Evolutionary conservation across 2,797 vertebrate genomes (phyloP).

Genomic region (Tapera naevia): DNA sequence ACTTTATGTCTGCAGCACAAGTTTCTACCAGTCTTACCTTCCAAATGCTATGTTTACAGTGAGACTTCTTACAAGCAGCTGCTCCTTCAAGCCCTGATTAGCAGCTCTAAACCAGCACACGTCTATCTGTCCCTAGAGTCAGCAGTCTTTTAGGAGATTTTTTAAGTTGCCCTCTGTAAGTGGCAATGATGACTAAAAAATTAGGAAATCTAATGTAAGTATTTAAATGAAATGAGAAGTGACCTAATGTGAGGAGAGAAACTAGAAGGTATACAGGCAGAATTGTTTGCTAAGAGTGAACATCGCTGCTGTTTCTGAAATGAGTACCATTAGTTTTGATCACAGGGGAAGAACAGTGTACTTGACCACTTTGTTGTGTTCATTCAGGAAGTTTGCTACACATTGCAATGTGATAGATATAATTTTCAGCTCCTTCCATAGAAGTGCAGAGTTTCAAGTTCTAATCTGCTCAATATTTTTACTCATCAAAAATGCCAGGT

Average conservation of each 20-base stretch:
- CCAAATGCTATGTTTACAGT: neutral
- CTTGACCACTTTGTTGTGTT: neutral
- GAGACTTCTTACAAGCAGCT: neutral
- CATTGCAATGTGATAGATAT: neutral
- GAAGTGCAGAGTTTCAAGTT: neutral
- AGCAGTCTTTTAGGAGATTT: neutral
- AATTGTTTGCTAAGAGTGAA: neutral
- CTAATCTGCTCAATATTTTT: neutral
- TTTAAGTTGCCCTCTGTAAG: neutral
- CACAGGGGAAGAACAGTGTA: neutral
- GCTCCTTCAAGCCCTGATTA: neutral
- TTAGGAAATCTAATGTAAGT: neutral
- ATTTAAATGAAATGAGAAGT: neutral
- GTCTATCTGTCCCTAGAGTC: neutral
- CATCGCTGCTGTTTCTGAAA: neutral
- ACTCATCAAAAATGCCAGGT: neutral
- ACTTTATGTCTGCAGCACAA: neutral
- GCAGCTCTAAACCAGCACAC: neutral
- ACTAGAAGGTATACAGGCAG: neutral
- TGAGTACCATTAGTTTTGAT: accelerated
- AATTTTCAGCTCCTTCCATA: neutral
- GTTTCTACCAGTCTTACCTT: neutral
- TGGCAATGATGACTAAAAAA: neutral
- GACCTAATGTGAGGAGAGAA: neutral
- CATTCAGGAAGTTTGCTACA: neutral